Conservation (phyloP, 2,888 invertebrate genomes). For the Mimas tiliae region DNA sequence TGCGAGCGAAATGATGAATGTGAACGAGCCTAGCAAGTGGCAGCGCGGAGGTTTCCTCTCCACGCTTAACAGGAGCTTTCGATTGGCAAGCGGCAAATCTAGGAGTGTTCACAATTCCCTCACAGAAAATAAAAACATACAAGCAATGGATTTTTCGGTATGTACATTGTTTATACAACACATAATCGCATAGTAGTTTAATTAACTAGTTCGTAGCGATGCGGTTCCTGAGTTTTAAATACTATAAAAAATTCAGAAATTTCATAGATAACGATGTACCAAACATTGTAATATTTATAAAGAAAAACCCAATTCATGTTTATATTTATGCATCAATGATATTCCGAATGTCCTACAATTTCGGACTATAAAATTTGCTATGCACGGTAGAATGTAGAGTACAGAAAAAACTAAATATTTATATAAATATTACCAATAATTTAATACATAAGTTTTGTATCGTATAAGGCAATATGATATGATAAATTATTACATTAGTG, state of each 20-base stretch:
- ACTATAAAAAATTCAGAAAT: neutral
- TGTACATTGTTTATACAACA: constrained; percentile 38
- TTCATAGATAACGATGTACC: neutral
- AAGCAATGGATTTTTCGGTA: constrained; percentile 64
- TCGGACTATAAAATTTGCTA: neutral
- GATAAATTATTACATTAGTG: neutral
- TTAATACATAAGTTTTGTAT: no score
- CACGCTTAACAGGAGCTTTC: constrained; percentile 77
- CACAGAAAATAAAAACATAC: constrained; percentile 60
- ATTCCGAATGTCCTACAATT: neutral
- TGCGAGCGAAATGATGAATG: constrained; percentile 78
- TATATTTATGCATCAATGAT: neutral
- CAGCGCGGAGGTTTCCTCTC: constrained; percentile 78
- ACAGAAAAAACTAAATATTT: no score
- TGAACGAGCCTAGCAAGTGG: constrained; percentile 74
- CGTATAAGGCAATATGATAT: neutral
- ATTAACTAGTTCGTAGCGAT: neutral
- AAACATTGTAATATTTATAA: neutral
- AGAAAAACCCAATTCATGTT: neutral
- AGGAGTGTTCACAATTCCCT: constrained; percentile 60
- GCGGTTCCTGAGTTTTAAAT: neutral
- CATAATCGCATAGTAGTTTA: neutral
- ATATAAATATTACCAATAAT: no score
- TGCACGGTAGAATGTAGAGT: no score
- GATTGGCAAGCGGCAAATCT: constrained; percentile 66